A percentile compares a stretch with the other conserved stretches of the same genome.
Evolutionary conservation across 2,888 invertebrate species (phyloP).

Genomic region (Synergus umbraculus): DNA sequence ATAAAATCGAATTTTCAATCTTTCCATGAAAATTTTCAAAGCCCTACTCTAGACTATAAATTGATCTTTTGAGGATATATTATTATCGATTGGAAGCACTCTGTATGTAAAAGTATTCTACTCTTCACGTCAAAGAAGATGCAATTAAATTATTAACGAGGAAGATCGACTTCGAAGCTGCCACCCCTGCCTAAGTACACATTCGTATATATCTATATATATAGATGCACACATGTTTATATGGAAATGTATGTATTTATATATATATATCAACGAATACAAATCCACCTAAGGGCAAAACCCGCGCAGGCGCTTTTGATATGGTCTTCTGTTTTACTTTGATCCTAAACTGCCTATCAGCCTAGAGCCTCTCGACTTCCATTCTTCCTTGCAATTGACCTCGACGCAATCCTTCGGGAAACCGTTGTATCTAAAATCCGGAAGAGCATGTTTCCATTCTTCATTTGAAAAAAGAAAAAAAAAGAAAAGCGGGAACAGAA

Average conservation of each 20-base stretch:
- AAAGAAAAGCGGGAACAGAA: background rate
- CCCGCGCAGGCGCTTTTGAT: background rate
- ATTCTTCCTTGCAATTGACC: slow-evolving; percentile 7
- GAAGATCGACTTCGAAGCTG: no score
- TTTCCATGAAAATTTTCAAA: no score
- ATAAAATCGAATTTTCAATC: no score
- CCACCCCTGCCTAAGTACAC: no score
- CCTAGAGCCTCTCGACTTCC: slow-evolving; percentile 7
- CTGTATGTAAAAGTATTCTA: no score
- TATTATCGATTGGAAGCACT: no score
- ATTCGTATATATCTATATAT: background rate
- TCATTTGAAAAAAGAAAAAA: background rate
- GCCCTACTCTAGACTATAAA: no score
- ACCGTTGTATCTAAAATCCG: background rate
- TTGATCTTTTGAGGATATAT: no score
- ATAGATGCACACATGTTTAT: background rate
- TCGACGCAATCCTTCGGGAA: background rate
- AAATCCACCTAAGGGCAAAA: background rate
- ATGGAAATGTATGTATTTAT: no score
- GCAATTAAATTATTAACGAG: no score
- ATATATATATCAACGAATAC: background rate
- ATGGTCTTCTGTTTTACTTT: background rate
- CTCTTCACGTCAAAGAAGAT: no score
- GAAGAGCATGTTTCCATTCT: background rate
- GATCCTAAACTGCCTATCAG: slow-evolving; percentile 1